Evolutionary conservation across 2,113 vertebrate species (phyloP), one percentile per base, ranked within the genome.

Genomic region (Albula goreensis): DNA sequence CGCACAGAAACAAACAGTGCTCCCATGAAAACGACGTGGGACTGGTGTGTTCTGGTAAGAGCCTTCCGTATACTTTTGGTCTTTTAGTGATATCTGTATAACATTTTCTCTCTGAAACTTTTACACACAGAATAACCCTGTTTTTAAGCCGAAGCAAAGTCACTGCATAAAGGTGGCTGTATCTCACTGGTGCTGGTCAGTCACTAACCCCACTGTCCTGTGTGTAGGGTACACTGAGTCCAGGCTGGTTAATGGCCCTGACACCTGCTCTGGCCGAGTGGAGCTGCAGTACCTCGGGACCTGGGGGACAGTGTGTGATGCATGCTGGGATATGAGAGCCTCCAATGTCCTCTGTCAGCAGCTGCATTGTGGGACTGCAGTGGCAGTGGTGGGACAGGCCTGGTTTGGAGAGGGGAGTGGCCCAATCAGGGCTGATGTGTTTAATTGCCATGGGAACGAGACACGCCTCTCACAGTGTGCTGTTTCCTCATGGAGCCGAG

Each of bases 371-470:
- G 91, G 91, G 41, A 53, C 52, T 50, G 88, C 89, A 57, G 84
- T 89, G 82, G 78, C 84, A 48, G 88, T 66, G 53, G 49, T 78
- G 9, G 88, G 86, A 82, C 63, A 81, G 80, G 88, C 85, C 85
- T 25, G 86, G 79, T 87, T 91, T 86, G 86, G 87, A 66, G 88
- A 78, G 52, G 84, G 74, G 50, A 56, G 15, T 85, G 84, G 51
- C 3, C 85, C 78, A 19, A 87, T 89, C 52, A 90, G 88, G 86
- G 81, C 85, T 10, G 90, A 90, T 83, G 78, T 85, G 41, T 90
- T 90, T 83, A 77, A 85, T 66, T 91, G 90, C 86, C 82, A 88
- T 50, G 90, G 90, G 50, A 90, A 83, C n/a, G 90, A 91, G 80
- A 87, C 85, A 41, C 77, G 81, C 50, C 83, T 91, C 48, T 88